These are phyloP conservation scores for Sciaenops ocellatus DNA, from an alignment of 2,797 vertebrate genomes.

Conservation along the genomic window DNA sequence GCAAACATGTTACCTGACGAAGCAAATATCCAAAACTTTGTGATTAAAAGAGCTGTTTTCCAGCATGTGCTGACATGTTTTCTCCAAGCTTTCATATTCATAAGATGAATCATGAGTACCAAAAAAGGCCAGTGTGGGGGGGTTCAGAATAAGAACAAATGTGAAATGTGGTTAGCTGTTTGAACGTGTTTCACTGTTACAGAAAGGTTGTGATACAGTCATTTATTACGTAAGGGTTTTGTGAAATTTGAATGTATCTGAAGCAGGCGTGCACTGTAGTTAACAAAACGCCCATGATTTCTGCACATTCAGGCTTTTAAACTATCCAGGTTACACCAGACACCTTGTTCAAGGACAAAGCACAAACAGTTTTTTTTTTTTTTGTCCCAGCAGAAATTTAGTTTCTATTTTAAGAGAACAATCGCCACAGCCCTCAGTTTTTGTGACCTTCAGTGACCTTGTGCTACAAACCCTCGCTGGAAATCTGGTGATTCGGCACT, in stretches of 20 bases:
- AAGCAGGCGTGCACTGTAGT: background rate
- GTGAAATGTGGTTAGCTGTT: constrained; percentile 8
- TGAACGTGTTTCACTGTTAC: constrained; percentile 4
- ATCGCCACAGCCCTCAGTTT: constrained; percentile 3
- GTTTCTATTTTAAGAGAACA: constrained; percentile 49
- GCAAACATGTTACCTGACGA: constrained; percentile 35
- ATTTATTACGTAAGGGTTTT: constrained; percentile 2
- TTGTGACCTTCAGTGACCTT: constrained; percentile 42
- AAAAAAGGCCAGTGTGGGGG: background rate
- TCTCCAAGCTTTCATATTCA: constrained; percentile 33
- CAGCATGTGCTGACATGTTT: background rate
- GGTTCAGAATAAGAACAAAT: constrained; percentile 29
- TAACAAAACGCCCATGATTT: background rate
- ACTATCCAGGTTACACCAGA: constrained; percentile 21
- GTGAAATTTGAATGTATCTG: background rate
- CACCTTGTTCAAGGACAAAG: constrained; percentile 47
- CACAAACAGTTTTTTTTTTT: constrained; percentile 6
- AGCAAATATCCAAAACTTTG: constrained; percentile 7
- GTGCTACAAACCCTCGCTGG: background rate
- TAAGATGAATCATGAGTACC: constrained; percentile 27
- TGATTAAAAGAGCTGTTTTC: constrained; percentile 24
- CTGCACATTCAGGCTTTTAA: constrained; percentile 24
- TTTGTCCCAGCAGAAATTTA: constrained; percentile 25
- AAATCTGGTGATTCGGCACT: background rate
- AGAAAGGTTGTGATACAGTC: background rate